Conservation (phyloP, 1,140 invertebrate species). For the Rhyzopertha dominica region DNA sequence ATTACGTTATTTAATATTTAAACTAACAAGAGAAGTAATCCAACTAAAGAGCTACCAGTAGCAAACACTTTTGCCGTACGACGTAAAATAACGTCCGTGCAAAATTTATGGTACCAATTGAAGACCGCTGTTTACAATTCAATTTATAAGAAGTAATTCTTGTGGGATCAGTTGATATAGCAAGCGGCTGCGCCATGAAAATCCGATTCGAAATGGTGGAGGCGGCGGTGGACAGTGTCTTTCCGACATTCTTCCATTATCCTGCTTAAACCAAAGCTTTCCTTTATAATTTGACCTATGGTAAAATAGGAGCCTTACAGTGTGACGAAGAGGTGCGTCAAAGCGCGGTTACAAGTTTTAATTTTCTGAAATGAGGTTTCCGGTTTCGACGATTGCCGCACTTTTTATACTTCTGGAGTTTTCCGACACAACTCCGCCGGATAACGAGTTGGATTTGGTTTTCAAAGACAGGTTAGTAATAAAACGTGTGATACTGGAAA, state of each 20-base stretch:
- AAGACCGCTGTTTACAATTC: conserved; percentile 32
- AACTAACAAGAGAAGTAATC: no score
- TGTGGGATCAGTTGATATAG: conserved; percentile 17
- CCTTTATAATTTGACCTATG: no score
- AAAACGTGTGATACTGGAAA: no score
- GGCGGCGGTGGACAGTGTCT: conserved; percentile 17
- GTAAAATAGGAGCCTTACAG: no score
- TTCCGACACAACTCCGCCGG: conserved; percentile 21
- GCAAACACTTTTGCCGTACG: no score
- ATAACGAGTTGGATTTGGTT: conserved; percentile 45
- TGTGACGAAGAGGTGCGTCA: no score
- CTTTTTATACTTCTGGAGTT: conserved; percentile 29
- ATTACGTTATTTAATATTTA: no score
- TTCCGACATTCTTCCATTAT: conserved; percentile 17
- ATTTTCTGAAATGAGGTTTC: conserved; percentile 27
- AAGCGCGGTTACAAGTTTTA: no score
- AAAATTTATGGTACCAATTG: conserved; percentile 34
- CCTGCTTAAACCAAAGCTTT: no score
- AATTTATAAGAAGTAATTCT: conserved; percentile 30
- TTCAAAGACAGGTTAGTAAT: conserved; percentile 45
- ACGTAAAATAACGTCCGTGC: conserved; percentile 20
- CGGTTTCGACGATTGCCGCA: conserved; percentile 32
- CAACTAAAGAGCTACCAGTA: no score
- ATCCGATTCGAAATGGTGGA: conserved; percentile 21
- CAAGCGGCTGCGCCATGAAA: conserved; percentile 20